phyloP scores from a whole-genome alignment of 2,113 vertebrate species.

The Aegithalos caudatus region DNA sequence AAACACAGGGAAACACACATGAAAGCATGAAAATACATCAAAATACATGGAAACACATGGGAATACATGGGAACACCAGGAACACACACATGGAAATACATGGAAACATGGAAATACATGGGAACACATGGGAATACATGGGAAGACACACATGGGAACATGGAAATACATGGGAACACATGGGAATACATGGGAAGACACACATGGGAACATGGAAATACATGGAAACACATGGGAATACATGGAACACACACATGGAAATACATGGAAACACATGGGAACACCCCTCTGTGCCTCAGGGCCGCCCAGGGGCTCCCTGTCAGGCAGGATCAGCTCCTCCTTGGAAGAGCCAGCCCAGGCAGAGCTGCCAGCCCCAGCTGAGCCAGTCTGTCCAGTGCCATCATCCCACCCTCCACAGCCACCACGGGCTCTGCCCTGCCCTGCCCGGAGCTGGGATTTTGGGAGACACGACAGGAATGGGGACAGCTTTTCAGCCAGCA shows the following conservation, averaged over 20 bases:
- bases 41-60: fast-evolving
- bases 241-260: too few species aligned
- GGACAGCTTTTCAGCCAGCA: fast-evolving
- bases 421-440: fast-evolving
- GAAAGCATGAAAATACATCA: too few species aligned
- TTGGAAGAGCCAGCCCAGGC: not conserved
- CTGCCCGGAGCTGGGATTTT: not conserved
- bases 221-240: too few species aligned
- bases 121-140: not conserved
- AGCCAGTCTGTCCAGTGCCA: not conserved
- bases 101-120: too few species aligned
- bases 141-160: too few species aligned
- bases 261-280: not conserved
- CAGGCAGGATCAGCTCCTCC: not conserved
- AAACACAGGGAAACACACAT: not conserved
- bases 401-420: fast-evolving
- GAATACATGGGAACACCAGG: not conserved
- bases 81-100: too few species aligned
- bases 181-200: not conserved
- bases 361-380: not conserved
- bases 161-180: fast-evolving
- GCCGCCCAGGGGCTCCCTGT: fast-evolving
- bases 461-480: not conserved
- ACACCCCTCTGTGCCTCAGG: fast-evolving
- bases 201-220: too few species aligned